These are phyloP conservation scores for Celastrina argiolus DNA, from an alignment of 2,888 invertebrate species.

Conservation along the genomic window DNA sequence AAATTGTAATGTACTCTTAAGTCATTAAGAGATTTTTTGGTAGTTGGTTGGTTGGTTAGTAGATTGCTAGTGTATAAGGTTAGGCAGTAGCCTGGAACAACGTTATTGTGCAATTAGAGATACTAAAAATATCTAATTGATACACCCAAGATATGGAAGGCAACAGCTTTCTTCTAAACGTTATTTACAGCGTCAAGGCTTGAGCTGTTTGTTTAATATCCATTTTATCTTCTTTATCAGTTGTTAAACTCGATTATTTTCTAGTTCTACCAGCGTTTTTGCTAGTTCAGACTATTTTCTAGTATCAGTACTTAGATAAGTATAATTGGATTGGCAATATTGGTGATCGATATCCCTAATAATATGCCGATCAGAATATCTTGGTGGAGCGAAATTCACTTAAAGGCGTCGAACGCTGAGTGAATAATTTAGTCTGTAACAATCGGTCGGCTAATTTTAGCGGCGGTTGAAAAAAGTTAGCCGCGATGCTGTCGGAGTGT, in stretches of 20 bases:
- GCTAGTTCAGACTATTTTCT: neutral
- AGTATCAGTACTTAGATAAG: neutral
- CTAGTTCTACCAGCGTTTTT: neutral
- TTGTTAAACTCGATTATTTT: neutral
- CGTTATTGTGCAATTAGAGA: too few species aligned
- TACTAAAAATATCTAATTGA: too few species aligned
- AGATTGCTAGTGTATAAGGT: too few species aligned
- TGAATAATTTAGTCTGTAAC: conserved; percentile 76
- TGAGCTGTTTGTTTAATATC: too few species aligned
- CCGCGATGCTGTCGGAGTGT: conserved; percentile 30
- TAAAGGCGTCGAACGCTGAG: conserved; percentile 64
- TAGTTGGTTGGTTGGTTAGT: too few species aligned
- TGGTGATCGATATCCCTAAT: conserved; percentile 32
- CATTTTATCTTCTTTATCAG: too few species aligned
- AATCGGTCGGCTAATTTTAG: conserved; percentile 72
- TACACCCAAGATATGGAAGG: too few species aligned
- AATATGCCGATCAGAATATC: conserved; percentile 41
- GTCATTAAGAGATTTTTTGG: too few species aligned
- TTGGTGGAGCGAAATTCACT: conserved; percentile 67
- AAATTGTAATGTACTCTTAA: too few species aligned
- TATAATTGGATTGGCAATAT: conserved; percentile 18
- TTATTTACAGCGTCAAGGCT: too few species aligned
- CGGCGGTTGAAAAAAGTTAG: conserved; percentile 50
- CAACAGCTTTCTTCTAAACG: too few species aligned
- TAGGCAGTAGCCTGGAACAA: too few species aligned